Evolutionary conservation across 1,140 invertebrate genomes (phyloP).

Genomic region (Leptinotarsa defecta): DNA sequence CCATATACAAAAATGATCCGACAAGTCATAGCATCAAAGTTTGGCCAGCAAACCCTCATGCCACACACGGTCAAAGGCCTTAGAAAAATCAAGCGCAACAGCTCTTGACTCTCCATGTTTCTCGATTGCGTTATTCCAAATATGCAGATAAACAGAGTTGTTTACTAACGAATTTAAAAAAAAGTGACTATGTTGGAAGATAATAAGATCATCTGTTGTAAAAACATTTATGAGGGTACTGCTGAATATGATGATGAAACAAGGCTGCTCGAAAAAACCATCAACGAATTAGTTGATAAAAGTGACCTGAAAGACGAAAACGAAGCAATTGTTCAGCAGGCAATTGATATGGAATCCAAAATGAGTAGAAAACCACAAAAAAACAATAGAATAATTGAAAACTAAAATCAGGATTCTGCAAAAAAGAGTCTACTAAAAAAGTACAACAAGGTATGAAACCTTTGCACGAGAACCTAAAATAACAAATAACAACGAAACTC

Average conservation of each 20-base stretch:
- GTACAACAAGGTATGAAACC: not conserved
- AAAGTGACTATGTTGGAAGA: not conserved
- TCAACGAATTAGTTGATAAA: not conserved
- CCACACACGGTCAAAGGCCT: too few species aligned
- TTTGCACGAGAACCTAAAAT: too few species aligned
- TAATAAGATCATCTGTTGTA: not conserved
- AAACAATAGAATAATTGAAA: not conserved
- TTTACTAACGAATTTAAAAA: constrained; percentile 3
- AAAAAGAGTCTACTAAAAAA: constrained; percentile 1
- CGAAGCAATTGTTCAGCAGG: not conserved
- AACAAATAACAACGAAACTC: too few species aligned
- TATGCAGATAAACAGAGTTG: not conserved
- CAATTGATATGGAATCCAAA: constrained; percentile 9
- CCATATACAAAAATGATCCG: too few species aligned
- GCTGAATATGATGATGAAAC: not conserved
- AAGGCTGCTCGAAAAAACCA: not conserved
- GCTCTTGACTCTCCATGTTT: too few species aligned
- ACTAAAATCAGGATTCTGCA: not conserved
- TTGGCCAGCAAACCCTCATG: too few species aligned
- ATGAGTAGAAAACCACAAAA: not conserved
- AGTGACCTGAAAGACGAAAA: not conserved
- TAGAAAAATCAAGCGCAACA: too few species aligned
- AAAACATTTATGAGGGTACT: not conserved
- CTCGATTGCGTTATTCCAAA: too few species aligned
- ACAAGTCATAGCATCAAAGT: too few species aligned